Conservation (phyloP, 2,888 invertebrate species). For the Arge pagana region DNA sequence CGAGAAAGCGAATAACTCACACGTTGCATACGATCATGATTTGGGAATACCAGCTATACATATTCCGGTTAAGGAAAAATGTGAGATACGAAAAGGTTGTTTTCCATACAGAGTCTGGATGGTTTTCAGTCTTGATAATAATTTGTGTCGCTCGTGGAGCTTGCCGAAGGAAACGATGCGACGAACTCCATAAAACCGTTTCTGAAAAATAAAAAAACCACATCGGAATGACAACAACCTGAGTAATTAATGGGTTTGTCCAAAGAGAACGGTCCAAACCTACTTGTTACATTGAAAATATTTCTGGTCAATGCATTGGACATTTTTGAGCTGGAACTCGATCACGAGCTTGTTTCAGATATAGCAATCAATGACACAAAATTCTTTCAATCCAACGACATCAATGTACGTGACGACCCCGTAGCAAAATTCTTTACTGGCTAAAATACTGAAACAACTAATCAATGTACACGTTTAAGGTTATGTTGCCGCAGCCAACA, state of each 20-base stretch:
- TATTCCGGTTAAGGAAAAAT: too few species aligned
- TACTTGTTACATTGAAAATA: conserved; percentile 4
- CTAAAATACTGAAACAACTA: too few species aligned
- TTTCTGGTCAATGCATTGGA: conserved; percentile 7
- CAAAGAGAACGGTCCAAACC: background rate
- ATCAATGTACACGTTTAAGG: too few species aligned
- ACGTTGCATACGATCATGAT: too few species aligned
- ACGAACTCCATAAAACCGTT: conserved; percentile 10
- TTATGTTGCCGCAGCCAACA: too few species aligned
- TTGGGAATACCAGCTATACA: too few species aligned
- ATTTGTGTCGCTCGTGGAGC: background rate
- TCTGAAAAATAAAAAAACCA: background rate
- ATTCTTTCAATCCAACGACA: too few species aligned
- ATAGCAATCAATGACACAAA: background rate
- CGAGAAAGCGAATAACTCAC: background rate
- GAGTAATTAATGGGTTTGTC: background rate
- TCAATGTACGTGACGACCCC: too few species aligned
- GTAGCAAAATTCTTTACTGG: too few species aligned
- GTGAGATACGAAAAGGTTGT: too few species aligned
- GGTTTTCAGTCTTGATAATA: background rate
- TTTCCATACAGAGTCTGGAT: conserved; percentile 7
- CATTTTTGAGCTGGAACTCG: background rate
- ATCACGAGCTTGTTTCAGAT: background rate
- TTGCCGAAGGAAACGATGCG: conserved; percentile 1
- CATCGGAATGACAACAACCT: background rate